These are phyloP conservation scores for Poicephalus meyeri DNA, from an alignment of 2,113 vertebrate genomes.

Conservation along the genomic window DNA sequence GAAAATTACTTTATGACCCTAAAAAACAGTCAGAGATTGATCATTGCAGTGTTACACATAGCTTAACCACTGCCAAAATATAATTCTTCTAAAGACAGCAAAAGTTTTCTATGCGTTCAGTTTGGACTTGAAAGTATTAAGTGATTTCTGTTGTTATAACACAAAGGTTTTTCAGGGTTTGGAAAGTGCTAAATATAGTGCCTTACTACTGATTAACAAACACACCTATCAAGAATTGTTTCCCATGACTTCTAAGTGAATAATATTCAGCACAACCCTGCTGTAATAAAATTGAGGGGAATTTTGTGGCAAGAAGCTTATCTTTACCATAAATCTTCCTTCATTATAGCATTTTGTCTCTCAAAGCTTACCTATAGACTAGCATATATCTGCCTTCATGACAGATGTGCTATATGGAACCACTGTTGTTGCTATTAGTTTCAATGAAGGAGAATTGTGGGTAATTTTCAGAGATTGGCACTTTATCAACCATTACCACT, in stretches of 20 bases:
- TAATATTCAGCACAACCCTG: background rate
- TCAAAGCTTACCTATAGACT: constrained; percentile 19
- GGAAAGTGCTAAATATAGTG: background rate
- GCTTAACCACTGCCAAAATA: background rate
- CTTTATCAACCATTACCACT: constrained; percentile 25
- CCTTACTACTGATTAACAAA: constrained; percentile 15
- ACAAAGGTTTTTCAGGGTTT: background rate
- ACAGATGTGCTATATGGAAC: constrained; percentile 13
- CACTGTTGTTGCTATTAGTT: background rate
- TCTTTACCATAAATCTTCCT: constrained; percentile 41
- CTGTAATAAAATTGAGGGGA: constrained; percentile 19
- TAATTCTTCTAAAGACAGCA: background rate
- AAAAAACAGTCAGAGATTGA: background rate
- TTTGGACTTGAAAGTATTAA: background rate
- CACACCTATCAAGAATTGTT: background rate
- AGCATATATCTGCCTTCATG: background rate
- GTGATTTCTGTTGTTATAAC: background rate
- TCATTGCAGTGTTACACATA: background rate
- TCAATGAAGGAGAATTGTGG: constrained; percentile 13
- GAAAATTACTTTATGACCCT: constrained; percentile 52
- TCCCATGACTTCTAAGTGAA: background rate
- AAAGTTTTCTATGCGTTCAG: background rate
- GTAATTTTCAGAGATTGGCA: constrained; percentile 3
- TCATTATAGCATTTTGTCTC: constrained; percentile 42
- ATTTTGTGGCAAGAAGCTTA: constrained; percentile 27